Evolutionary conservation across 2,797 vertebrate genomes (phyloP).

Genomic region (Zalophus californianus): DNA sequence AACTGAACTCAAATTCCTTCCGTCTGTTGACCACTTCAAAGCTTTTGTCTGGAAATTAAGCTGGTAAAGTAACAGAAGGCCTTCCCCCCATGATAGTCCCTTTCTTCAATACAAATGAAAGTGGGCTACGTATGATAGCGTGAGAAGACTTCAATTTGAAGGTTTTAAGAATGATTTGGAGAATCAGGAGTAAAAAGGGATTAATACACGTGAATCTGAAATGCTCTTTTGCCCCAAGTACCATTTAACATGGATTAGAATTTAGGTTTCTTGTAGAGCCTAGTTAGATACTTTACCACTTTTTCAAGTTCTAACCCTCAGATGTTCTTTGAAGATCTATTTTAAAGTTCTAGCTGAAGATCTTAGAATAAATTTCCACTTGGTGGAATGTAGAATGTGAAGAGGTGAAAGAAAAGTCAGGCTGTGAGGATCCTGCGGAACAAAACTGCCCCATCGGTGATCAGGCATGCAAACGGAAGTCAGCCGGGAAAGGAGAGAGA

Average conservation of each 20-base stretch:
- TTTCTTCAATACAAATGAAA: background rate
- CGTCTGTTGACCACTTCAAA: background rate
- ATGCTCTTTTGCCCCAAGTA: background rate
- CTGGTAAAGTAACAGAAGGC: background rate
- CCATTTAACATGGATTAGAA: slow-evolving; percentile 9
- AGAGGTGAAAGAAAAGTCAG: slow-evolving; percentile 18
- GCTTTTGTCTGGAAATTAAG: slow-evolving; percentile 11
- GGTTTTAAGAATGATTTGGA: slow-evolving; percentile 46
- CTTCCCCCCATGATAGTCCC: background rate
- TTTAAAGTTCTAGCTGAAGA: slow-evolving; percentile 4
- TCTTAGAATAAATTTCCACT: background rate
- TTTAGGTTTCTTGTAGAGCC: slow-evolving; percentile 25
- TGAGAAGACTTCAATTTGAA: background rate
- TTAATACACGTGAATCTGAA: background rate
- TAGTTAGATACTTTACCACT: background rate
- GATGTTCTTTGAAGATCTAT: slow-evolving; percentile 7
- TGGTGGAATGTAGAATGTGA: background rate
- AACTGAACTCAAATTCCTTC: background rate
- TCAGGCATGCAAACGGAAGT: background rate
- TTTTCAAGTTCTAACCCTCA: slow-evolving; percentile 3
- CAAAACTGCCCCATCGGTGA: background rate
- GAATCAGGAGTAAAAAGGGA: background rate
- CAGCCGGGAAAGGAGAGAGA: background rate
- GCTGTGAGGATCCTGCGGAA: background rate
- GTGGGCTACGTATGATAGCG: background rate